Evolutionary conservation across 2,113 vertebrate species (phyloP).

Genomic region (Lophochroa leadbeateri): DNA sequence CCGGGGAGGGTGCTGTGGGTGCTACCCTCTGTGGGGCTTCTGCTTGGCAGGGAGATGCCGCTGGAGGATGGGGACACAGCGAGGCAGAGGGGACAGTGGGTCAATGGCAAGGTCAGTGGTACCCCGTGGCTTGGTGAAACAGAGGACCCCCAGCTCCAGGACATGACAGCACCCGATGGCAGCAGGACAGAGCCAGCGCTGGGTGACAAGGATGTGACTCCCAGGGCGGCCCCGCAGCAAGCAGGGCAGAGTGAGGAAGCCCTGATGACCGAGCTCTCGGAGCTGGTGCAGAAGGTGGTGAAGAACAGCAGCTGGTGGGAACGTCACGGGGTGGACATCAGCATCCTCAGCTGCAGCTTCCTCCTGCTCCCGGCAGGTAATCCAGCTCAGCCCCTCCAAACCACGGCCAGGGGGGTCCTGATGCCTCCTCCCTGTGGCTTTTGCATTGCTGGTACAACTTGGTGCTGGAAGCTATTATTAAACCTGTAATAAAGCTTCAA

Average conservation of each 20-base stretch:
- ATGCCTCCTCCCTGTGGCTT: neutral
- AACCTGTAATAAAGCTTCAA: neutral
- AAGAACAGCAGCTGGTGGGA: conserved; percentile 93
- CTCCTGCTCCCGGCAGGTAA: conserved; percentile 82
- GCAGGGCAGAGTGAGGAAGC: conserved; percentile 51
- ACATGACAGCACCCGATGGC: fast-evolving
- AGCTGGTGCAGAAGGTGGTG: conserved; percentile 82
- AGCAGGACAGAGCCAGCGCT: neutral
- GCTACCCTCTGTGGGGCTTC: neutral
- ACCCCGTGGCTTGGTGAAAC: neutral
- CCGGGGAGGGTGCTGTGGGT: neutral
- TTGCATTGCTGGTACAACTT: neutral
- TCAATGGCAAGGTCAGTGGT: neutral
- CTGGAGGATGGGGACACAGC: neutral
- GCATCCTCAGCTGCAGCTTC: conserved; percentile 82
- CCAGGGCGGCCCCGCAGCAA: fast-evolving
- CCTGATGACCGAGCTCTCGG: conserved; percentile 85
- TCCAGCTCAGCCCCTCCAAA: fast-evolving
- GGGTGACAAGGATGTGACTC: neutral
- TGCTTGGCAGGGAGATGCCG: neutral
- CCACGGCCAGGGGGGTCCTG: fast-evolving
- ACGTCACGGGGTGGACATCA: conserved; percentile 83
- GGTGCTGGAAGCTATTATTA: neutral
- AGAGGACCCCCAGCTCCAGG: neutral
- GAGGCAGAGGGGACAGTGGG: neutral